Evolutionary conservation across 2,888 invertebrate species (phyloP), one percentile per base, ranked within the genome.

Genomic region (Latrodectus hesperus): DNA sequence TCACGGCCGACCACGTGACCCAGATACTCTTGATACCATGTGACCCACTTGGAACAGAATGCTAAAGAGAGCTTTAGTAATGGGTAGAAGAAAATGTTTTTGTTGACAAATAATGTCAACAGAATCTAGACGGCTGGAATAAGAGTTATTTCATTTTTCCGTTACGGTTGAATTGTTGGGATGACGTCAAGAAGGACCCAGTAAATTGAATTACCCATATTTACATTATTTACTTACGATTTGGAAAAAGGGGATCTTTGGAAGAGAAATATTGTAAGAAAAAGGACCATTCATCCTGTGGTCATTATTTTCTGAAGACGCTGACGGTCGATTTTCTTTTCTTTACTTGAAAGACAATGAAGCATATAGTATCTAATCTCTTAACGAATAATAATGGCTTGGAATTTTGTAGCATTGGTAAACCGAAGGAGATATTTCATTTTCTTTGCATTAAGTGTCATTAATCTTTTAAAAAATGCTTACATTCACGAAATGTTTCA

Each of bases 61-160:
- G 68, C 75, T 51, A 51, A 68, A 72, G 76, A 75, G 71, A 70
- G 22, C 38, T 79, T 51, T 73, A 53, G 71, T 75, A 75, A 76
- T 75, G 82, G 82, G 75, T 49, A 53, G 51, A 64, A 71, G 67
- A 60, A 60, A 71, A 86, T 81, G 76, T 76, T 81, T 81, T 74
- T 86, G 86, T 86, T 81, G 86, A 86, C 86, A 81, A 86, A 86
- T 80, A 86, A 86, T 81, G 86, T 86, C 86, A 86, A 86, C 86
- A 86, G 72, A 86, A 86, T 81, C 75, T 79, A 81, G 76, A 72
- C 70, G 85, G 74, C n/a, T 22, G 67, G 74, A 79, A 85, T 70
- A 80, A 70, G 84, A 76, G 68, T 70, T 75, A 80, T 79, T 74
- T 84, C 77, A 79, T 75, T 79, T 81, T 65, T 60, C 70, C 76